phyloP scores from a whole-genome alignment of 37 sponge, comb jelly and placozoan species.

The Bolinopsis microptera region DNA sequence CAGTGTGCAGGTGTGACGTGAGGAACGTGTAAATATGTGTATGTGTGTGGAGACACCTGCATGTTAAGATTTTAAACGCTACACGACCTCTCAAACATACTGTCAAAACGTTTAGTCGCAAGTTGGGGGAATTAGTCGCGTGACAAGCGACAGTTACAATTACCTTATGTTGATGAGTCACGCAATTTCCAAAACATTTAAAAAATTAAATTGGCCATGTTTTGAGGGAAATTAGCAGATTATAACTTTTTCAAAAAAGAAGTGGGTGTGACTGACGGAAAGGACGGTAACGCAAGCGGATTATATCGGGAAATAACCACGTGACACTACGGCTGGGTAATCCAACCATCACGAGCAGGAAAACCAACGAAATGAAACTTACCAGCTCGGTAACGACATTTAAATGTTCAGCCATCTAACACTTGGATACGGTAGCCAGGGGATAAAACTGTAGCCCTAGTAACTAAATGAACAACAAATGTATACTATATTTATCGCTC shows the following conservation, averaged over 20 bases:
- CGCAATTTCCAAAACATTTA: no score
- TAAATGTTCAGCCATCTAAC: slow-evolving; percentile 18
- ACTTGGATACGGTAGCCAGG: slow-evolving; percentile 30
- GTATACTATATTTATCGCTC: not conserved
- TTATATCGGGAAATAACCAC: not conserved
- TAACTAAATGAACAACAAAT: not conserved
- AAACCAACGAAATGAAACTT: not conserved
- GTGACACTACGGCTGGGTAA: not conserved
- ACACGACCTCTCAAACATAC: not conserved
- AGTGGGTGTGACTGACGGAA: not conserved
- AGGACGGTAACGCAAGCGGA: no score
- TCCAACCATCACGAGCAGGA: not conserved
- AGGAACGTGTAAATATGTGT: not conserved
- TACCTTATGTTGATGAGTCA: no score
- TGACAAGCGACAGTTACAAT: no score
- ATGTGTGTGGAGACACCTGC: not conserved
- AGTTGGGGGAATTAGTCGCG: no score
- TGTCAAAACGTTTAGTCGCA: no score
- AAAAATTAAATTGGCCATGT: not conserved
- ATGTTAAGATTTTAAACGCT: not conserved
- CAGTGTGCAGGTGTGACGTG: not conserved
- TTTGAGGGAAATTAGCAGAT: not conserved
- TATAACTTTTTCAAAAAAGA: not conserved
- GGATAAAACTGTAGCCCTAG: not conserved
- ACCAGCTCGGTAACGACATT: slow-evolving; percentile 47